A percentile compares a stretch with the other conserved stretches of the same genome.
Conservation (phyloP, 2,113 vertebrate species). For the Drymodes brunneopygia region DNA sequence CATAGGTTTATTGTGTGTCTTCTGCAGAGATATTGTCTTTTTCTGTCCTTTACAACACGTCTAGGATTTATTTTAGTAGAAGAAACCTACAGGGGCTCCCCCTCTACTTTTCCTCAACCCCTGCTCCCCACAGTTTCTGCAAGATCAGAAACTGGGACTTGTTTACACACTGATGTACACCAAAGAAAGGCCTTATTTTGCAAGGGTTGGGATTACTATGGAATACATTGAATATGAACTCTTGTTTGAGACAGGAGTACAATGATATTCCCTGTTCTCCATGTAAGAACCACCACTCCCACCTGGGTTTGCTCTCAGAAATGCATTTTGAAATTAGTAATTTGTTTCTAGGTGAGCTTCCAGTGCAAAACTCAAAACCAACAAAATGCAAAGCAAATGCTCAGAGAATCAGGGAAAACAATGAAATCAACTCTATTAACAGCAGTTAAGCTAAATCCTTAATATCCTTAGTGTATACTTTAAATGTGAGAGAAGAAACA, state of each 20-base stretch:
- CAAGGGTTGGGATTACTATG: not conserved
- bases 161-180: not conserved
- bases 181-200: not conserved
- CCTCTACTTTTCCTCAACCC: no score
- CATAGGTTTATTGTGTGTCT: not conserved
- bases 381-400: not conserved
- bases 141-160: not conserved
- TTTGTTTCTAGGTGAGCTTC: not conserved
- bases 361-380: not conserved
- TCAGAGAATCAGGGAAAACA: not conserved
- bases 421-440: not conserved
- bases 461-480: not conserved
- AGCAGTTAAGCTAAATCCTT: not conserved
- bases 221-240: not conserved
- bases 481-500: not conserved
- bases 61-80: not conserved
- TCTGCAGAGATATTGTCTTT: not conserved
- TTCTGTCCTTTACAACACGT: not conserved
- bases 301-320: not conserved
- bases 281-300: not conserved
- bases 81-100: not conserved
- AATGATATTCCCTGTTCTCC: not conserved
- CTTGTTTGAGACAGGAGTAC: not conserved
- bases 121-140: accelerated
- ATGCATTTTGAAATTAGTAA: not conserved